These are phyloP conservation scores for Chrysochloris asiatica DNA, from an alignment of 2,113 vertebrate genomes.

Conservation along the genomic window DNA sequence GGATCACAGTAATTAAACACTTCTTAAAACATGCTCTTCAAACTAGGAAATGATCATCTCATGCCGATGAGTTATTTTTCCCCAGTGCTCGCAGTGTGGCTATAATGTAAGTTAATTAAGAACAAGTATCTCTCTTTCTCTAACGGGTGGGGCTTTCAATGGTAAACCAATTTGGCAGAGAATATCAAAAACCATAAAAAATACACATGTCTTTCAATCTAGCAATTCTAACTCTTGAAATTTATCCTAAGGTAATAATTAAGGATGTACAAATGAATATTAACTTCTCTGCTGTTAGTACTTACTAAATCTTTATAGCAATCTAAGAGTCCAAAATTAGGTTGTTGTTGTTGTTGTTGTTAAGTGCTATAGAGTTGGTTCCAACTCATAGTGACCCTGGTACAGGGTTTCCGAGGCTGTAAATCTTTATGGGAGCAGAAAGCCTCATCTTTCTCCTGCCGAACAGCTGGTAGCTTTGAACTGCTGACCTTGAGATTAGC, in stretches of 20 bases:
- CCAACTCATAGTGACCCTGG: too few species aligned
- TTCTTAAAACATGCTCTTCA: not conserved
- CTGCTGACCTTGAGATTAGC: too few species aligned
- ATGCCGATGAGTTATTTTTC: not conserved
- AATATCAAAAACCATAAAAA: constrained; percentile 63
- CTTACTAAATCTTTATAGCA: constrained; percentile 49
- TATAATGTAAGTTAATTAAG: constrained; percentile 49
- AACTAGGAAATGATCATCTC: not conserved
- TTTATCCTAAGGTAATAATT: constrained; percentile 66
- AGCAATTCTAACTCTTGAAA: constrained; percentile 59
- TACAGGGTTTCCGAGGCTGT: too few species aligned
- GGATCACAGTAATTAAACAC: not conserved
- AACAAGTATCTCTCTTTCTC: not conserved
- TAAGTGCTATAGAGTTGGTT: too few species aligned
- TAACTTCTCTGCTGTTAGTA: constrained; percentile 50
- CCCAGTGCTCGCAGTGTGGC: not conserved
- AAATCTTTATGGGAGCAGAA: too few species aligned
- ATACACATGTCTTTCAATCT: constrained; percentile 7
- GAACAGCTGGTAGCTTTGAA: too few species aligned
- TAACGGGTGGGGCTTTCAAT: not conserved
- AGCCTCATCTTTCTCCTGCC: too few species aligned
- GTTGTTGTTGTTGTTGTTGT: too few species aligned
- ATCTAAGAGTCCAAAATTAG: constrained; percentile 40
- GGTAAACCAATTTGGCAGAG: constrained; percentile 44
- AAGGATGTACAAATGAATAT: constrained; percentile 56